Base-by-base conservation (phyloP, 2,888 invertebrate genomes). In the Lycaena phlaeas region DNA sequence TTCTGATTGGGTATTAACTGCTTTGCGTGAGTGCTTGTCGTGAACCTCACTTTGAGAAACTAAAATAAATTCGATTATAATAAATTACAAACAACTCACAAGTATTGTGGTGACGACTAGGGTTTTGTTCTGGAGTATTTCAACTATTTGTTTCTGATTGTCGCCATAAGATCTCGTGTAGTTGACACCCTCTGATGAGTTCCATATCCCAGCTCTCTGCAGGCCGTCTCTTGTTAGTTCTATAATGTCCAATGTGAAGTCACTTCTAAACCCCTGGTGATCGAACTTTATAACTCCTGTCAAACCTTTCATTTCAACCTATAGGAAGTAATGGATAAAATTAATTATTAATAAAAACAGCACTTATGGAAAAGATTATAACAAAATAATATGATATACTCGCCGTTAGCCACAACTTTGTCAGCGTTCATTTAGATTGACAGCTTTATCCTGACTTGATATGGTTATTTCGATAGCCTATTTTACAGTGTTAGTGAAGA, bases 281-380 rank as follows among this genome's bases (percentile, higher is more conserved):
- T 97, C 96, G 74, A 97, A 96, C 78, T 94, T 94, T 59, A 97
- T 95, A 42, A 92, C 90, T 49, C 97, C 97, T 1, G 96, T 96
- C 53, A 96, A 82, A n/a, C 97, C 97, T 56, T 92, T 89, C 90
- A 95, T 94, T 85, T 95, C 94, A 48, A 96, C 92, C 95, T 95
- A 73, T 62, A 48, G 62, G 64, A 59, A 53, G 43, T 46, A 38
- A 34, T n/a, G 12, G 27, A 22, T 25, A 14, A 4, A 29, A 18
- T 11, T 6, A 17, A 17, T 9, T 18, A 18, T n/a, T n/a, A n/a
- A n/a, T n/a, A n/a, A n/a, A n/a, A n/a, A n/a, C n/a, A n/a, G n/a
- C n/a, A n/a, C n/a, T n/a, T n/a, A n/a, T n/a, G n/a, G n/a, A n/a
- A n/a, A n/a, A n/a, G n/a, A n/a, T n/a, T n/a, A n/a, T n/a, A n/a